Conservation (phyloP, 2,888 invertebrate species). For the Ypsolopha scabrella region DNA sequence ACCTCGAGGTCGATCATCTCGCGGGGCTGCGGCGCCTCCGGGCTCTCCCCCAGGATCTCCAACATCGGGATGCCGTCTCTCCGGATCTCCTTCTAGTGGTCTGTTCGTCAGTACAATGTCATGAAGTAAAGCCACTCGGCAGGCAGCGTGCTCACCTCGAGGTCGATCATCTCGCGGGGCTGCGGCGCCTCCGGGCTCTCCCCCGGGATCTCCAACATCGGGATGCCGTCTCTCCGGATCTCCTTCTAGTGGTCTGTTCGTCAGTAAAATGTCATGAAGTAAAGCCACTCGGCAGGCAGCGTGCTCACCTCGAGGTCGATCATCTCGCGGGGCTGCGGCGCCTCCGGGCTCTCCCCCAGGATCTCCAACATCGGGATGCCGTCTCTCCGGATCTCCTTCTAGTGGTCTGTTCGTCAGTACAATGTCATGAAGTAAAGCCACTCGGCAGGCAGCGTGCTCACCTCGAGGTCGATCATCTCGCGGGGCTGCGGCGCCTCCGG, state of each 20-base stretch:
- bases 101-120: not conserved
- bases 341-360: conserved; percentile 96
- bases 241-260: conserved; percentile 86
- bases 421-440: too few species aligned
- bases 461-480: too few species aligned
- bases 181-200: conserved; percentile 99
- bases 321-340: conserved; percentile 99
- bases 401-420: too few species aligned
- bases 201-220: conserved; percentile 95
- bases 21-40: conserved; percentile 98
- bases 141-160: conserved; percentile 91
- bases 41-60: conserved; percentile 96
- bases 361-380: conserved; percentile 98
- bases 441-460: too few species aligned
- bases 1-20: conserved; percentile 99
- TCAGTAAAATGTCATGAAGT: not conserved
- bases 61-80: conserved; percentile 97
- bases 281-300: too few species aligned
- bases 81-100: conserved; percentile 96
- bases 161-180: conserved; percentile 98
- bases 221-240: conserved; percentile 95
- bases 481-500: too few species aligned
- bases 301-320: conserved; percentile 94
- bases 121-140: too few species aligned
- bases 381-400: conserved; percentile 97